Evolutionary conservation across 2,797 vertebrate genomes (phyloP), one percentile per base, ranked within the genome.

Genomic region (Phrynocephalus guinanensis): DNA sequence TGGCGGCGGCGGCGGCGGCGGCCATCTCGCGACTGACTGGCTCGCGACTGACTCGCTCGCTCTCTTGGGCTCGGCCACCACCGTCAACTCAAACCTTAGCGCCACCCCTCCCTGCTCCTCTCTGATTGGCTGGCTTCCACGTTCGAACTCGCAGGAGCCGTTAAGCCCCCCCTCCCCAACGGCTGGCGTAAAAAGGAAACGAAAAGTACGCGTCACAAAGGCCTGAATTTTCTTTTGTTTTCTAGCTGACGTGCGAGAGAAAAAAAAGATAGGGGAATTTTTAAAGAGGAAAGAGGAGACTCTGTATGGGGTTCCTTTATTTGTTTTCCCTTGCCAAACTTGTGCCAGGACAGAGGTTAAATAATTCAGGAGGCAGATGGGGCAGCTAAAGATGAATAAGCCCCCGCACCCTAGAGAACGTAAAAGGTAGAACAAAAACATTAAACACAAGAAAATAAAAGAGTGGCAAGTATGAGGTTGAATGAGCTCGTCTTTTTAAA

Each of bases 201-300:
- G 38, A 44, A 44, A 88, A 83, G 89, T 88, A 83, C 50, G 79
- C 50, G 92, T 89, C 87, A 9, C 73, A 63, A 9, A 30, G 9
- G 82, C 77, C 87, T 10, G 77, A 38, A 26, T 8, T 5, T 24
- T 33, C 8, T 24, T 3, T 63, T 16, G 3, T 60, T 60, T 60
- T 60, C 6, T 2, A 5, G n/a, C 3, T 44, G 38, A 44, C 38
- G 38, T 44, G 38, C 38, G 38, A 44, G 38, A 1, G 2, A 5
- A 44, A 44, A 44, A 7, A 13, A 18, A 22, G 11, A 22, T 28
- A 20, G 24, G 6, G 16, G 24, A 67, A 38, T 67, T 6, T 75
- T 8, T 8, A 48, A 24, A 30, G 24, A 3, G 13, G 3, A 2
- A 66, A 50, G 0, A 9, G 22, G 44, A 10, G 24, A 2, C 22